Base-by-base conservation (phyloP, 2,888 invertebrate genomes). In the Patella caerulea region DNA sequence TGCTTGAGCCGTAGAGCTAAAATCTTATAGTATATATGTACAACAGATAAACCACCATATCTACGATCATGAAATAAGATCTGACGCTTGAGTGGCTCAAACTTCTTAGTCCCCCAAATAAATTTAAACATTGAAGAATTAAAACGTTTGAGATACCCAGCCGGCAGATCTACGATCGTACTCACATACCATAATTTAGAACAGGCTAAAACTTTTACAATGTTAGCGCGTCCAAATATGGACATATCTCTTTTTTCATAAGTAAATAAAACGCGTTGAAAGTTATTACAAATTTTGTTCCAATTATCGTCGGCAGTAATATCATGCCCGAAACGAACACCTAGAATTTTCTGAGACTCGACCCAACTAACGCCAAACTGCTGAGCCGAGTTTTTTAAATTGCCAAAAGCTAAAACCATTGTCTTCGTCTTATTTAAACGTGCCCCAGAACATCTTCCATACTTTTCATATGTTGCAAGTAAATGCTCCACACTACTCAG, bases 361-460 rank as follows among this genome's bases (percentile, higher is more conserved):
- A 24, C 24, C 65, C 19, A 65, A 24, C 19, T 24, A 65, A 65
- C 65, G 19, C 65, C 65, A 17, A 17, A 59, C 17, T n/a, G n/a
- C 15, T 59, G 59, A 59, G 17, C 2, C 9, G 9, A 59, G 17
- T 19, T 19, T 19, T 17, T 59, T 19, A 59, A 59, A n/a, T 59
- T 17, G 59, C 59, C 59, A 59, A 59, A 59, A 59, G 14, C 19
- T 19, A 59, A 19, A 59, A 59, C 59, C 17, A 9, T 59, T 19
- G 65, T 19, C 19, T 19, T 65, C 65, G 19, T 52, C 70, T 59
- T 72, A 54, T 78, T 78, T 5, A 78, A 53, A 55, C 52, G 59
- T 11, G 78, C 69, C 5, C 78, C 73, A 3, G 78, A 75, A 7
- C 69, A 72, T 17, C 17, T 15, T 17, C 56, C 56, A n/a, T 56